Evolutionary conservation across 2,797 vertebrate species (phyloP).

Genomic region (Lerista edwardsae): DNA sequence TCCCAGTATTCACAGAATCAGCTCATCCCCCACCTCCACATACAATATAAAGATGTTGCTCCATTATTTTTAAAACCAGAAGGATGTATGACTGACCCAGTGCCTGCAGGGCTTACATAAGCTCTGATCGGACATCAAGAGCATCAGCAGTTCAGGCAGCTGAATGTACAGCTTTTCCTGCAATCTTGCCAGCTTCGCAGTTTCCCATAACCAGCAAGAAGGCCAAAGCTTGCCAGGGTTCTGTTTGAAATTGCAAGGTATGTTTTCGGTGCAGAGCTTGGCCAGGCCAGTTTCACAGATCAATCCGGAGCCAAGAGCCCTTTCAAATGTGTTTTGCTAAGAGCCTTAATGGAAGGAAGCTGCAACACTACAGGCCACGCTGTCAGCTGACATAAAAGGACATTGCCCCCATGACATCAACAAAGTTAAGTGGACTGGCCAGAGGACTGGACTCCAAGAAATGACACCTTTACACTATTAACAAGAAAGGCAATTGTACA

Average conservation of each 20-base stretch:
- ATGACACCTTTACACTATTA: background rate
- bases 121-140: conserved; percentile 9
- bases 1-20: background rate
- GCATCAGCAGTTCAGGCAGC: background rate
- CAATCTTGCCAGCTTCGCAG: conserved; percentile 16
- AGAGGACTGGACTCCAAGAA: background rate
- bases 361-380: conserved; percentile 24
- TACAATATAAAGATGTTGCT: background rate
- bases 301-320: conserved; percentile 38
- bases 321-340: conserved; percentile 53
- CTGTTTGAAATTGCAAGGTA: conserved; percentile 40
- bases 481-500: background rate
- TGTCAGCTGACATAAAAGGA: background rate
- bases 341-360: conserved; percentile 50
- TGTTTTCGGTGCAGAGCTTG: conserved; percentile 24
- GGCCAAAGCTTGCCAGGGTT: conserved; percentile 17
- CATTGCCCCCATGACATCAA: background rate
- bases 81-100: background rate
- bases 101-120: background rate
- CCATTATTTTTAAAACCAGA: background rate
- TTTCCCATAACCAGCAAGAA: conserved; percentile 23
- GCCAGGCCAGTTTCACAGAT: conserved; percentile 37
- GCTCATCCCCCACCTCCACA: background rate
- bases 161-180: conserved; percentile 27
- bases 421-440: background rate